phyloP scores from a whole-genome alignment of 2,113 vertebrate genomes.

The Tetraodon nigroviridis region DNA sequence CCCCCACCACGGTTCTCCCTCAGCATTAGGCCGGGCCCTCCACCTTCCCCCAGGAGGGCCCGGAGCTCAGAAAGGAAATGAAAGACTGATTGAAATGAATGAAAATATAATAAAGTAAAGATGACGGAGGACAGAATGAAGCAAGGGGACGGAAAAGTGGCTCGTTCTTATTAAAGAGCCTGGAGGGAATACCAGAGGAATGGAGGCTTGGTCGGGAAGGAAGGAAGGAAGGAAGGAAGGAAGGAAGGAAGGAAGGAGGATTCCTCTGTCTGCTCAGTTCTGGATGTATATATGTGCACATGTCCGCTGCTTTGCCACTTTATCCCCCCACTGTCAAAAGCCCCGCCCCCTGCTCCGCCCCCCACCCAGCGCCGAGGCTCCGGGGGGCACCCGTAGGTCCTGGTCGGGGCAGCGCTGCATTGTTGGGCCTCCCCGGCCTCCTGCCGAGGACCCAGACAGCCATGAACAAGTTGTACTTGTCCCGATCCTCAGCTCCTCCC shows the following conservation, averaged over 20 bases:
- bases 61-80: conserved; percentile 47
- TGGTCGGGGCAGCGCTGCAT: conserved; percentile 61
- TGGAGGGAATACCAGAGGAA: conserved; percentile 12
- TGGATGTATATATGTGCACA: conserved; percentile 42
- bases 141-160: conserved; percentile 34
- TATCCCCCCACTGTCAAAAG: conserved; percentile 19
- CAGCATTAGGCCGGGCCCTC: conserved; percentile 40
- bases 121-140: conserved; percentile 13
- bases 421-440: conserved; percentile 61
- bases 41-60: conserved; percentile 34
- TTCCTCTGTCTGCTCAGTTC: conserved; percentile 28
- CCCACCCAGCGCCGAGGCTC: conserved; percentile 64
- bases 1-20: conserved; percentile 2
- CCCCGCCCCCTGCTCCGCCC: conserved; percentile 13
- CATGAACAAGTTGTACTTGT: conserved; percentile 65
- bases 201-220: not conserved
- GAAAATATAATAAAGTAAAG: conserved; percentile 49
- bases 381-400: conserved; percentile 66
- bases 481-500: conserved; percentile 41
- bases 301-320: conserved; percentile 37
- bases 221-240: not conserved
- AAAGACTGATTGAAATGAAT: conserved; percentile 57
- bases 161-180: conserved; percentile 55
- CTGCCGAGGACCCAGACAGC: conserved; percentile 61
- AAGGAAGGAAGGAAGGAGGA: not conserved